Percentiles rank a stretch among this genome's conserved stretches.
Conservation (phyloP, 2,113 vertebrate species). For the Thymallus thymallus region DNA sequence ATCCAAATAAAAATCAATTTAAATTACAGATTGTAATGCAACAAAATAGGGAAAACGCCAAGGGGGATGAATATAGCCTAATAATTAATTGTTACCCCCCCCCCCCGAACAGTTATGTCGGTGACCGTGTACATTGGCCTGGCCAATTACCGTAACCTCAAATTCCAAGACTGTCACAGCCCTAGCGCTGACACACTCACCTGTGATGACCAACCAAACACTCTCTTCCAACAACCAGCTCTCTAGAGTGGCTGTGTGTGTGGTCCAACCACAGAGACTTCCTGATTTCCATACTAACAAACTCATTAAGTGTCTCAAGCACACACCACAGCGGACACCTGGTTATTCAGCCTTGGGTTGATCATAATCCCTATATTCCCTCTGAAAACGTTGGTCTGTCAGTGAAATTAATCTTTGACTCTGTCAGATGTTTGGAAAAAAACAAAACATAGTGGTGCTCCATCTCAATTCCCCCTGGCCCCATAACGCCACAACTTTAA, state of each 20-base stretch:
- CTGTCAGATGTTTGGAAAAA: background rate
- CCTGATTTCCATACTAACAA: background rate
- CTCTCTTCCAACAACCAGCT: background rate
- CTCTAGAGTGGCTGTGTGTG: constrained; percentile 15
- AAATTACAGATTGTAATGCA: no score
- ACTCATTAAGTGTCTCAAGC: no score
- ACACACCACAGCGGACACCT: no score
- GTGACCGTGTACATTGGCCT: constrained; percentile 39
- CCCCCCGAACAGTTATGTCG: constrained; percentile 41
- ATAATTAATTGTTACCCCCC: constrained; percentile 14
- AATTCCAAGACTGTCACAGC: no score
- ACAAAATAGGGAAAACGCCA: no score
- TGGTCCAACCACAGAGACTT: constrained; percentile 21
- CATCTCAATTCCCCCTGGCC: constrained; percentile 26
- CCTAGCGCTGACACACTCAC: constrained; percentile 36
- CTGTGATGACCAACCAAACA: constrained; percentile 46
- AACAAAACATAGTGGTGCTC: background rate
- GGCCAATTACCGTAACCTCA: constrained; percentile 17
- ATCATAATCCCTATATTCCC: no score
- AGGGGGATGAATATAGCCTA: no score
- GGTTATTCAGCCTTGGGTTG: no score
- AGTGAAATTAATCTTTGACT: background rate
- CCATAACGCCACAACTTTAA: constrained; percentile 45
- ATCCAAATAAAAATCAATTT: no score
- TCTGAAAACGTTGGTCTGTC: no score